Evolutionary conservation across 2,888 invertebrate species (phyloP).

Genomic region (Synanthedon vespiformis): DNA sequence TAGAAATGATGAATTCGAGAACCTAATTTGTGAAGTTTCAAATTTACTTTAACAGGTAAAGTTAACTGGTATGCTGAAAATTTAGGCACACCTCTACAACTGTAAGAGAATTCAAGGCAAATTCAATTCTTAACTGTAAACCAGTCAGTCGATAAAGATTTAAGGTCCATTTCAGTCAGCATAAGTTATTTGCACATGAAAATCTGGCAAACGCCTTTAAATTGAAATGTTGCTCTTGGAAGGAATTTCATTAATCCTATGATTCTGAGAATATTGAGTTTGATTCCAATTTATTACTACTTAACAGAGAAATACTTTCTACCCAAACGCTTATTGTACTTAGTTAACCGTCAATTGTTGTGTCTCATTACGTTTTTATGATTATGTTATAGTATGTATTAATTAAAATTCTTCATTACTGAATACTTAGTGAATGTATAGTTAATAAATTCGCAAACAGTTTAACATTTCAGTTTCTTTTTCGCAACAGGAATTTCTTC

Average conservation of each 20-base stretch:
- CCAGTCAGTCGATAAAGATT: constrained; percentile 51
- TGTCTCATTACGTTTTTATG: too few relatives aligned
- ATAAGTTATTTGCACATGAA: constrained; percentile 61
- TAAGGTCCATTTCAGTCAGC: constrained; percentile 57
- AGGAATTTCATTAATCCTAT: constrained; percentile 27
- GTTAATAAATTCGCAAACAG: too few relatives aligned
- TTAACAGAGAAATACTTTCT: too few relatives aligned
- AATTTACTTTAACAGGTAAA: neutral
- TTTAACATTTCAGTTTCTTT: too few relatives aligned
- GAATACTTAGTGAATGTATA: too few relatives aligned
- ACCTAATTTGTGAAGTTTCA: neutral
- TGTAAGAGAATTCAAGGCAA: constrained; percentile 35
- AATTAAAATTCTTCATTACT: too few relatives aligned
- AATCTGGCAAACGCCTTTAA: constrained; percentile 54
- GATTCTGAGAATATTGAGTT: constrained; percentile 4
- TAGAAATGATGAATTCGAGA: too few relatives aligned
- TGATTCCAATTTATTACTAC: too few relatives aligned
- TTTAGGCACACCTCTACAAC: neutral
- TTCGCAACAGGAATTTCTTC: too few relatives aligned
- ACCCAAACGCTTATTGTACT: too few relatives aligned
- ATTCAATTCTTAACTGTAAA: constrained; percentile 58
- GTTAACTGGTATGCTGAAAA: neutral
- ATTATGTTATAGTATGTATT: too few relatives aligned
- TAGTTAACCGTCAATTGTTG: too few relatives aligned
- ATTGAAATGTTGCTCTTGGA: constrained; percentile 45